phyloP scores from a whole-genome alignment of 2,888 invertebrate genomes.

The Dicyrtoma fusca region DNA sequence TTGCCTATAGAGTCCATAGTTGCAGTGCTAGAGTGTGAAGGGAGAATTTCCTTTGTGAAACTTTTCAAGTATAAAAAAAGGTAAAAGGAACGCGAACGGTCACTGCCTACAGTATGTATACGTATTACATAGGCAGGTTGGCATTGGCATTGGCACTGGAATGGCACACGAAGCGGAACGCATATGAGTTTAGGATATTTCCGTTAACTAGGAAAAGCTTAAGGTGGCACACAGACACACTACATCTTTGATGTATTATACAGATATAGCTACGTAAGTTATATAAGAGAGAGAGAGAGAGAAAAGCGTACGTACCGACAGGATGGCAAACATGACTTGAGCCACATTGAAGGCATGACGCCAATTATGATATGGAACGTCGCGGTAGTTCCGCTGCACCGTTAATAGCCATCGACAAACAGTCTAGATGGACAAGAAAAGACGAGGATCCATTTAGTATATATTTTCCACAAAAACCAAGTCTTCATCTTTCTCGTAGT shows the following conservation, averaged over 20 bases:
- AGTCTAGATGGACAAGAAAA: slow-evolving; percentile 59
- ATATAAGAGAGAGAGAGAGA: slow-evolving; percentile 9
- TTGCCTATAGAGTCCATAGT: no score
- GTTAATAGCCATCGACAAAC: slow-evolving; percentile 63
- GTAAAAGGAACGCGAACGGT: neutral
- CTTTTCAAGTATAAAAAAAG: neutral
- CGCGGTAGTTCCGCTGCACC: slow-evolving; percentile 64
- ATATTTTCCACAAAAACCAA: neutral
- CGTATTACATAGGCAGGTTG: no score
- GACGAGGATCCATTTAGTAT: slow-evolving; percentile 10
- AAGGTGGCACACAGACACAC: no score
- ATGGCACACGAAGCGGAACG: neutral
- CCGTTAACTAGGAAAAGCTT: no score
- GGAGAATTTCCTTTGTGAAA: neutral
- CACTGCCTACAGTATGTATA: no score
- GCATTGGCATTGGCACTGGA: no score
- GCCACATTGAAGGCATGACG: slow-evolving; percentile 65
- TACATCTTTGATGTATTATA: neutral
- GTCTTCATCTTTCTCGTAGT: slow-evolving; percentile 2
- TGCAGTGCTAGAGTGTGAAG: no score
- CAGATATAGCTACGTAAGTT: neutral
- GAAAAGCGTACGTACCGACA: slow-evolving; percentile 60
- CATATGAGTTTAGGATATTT: no score
- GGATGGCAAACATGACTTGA: slow-evolving; percentile 63
- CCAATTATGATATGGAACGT: slow-evolving; percentile 66